Conservation (phyloP, 2,113 vertebrate genomes). For the Anguilla japonica region DNA sequence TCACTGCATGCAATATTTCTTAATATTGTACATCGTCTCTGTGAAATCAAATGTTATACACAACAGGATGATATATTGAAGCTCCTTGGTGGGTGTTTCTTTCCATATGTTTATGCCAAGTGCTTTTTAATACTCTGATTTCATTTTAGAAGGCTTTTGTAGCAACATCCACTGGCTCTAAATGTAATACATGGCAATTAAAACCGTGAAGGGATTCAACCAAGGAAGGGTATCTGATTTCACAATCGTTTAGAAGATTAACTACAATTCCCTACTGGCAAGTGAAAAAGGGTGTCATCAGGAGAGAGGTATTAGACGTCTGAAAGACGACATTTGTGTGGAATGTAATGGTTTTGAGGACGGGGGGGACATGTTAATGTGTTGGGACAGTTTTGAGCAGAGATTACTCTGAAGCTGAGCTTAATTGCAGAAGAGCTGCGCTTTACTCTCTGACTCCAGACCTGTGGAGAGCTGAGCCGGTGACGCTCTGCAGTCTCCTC, state of each 20-base stretch:
- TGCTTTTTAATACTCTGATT: neutral
- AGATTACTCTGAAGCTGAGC: neutral
- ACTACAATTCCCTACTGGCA: neutral
- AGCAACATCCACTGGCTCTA: neutral
- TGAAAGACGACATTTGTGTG: neutral
- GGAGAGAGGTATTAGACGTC: neutral
- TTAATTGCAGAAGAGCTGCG: neutral
- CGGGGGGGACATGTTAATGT: neutral
- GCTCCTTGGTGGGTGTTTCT: neutral
- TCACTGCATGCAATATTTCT: neutral
- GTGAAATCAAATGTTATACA: neutral
- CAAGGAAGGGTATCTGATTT: neutral
- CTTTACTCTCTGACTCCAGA: neutral
- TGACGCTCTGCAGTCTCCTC: neutral
- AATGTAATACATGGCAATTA: neutral
- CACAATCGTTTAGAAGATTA: neutral
- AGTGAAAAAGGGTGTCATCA: neutral
- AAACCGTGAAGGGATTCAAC: neutral
- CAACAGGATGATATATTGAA: neutral
- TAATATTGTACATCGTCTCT: neutral
- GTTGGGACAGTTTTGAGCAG: neutral
- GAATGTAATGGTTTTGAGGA: neutral
- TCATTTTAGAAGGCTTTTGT: neutral
- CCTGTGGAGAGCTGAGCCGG: neutral
- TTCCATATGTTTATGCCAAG: constrained; percentile 11